These are phyloP conservation scores for Sterrhoptilus dennistouni DNA, from an alignment of 2,113 vertebrate species.

Conservation along the genomic window DNA sequence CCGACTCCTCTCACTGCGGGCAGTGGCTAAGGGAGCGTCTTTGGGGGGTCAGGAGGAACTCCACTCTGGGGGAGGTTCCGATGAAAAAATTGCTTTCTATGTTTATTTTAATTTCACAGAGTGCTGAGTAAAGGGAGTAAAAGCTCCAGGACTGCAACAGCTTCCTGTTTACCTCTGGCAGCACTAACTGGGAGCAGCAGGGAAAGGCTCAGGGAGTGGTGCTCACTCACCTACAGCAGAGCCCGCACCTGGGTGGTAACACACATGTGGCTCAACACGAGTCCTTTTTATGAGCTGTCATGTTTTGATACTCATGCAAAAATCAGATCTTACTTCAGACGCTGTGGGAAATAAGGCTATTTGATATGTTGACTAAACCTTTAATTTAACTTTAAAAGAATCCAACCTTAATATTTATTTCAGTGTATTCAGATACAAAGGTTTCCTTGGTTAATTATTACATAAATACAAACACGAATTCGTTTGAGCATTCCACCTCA, in stretches of 20 bases:
- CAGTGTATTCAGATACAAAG: neutral
- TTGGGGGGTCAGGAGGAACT: neutral
- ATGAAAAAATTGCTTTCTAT: neutral
- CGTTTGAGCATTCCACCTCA: neutral
- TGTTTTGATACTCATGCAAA: neutral
- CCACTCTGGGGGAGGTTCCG: neutral
- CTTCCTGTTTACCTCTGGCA: neutral
- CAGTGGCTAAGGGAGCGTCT: fast-evolving
- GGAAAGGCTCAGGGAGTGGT: neutral
- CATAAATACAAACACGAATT: neutral
- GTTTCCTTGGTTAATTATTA: neutral
- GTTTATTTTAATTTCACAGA: conserved; percentile 37
- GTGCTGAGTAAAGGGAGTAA: neutral
- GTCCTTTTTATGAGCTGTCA: neutral
- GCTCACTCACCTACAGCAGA: neutral
- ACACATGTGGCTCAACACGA: neutral
- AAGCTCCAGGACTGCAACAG: neutral
- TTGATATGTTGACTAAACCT: neutral
- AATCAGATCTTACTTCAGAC: neutral
- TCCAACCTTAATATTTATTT: neutral
- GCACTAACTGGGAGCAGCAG: neutral
- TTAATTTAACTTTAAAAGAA: neutral
- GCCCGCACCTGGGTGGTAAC: neutral
- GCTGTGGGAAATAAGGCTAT: neutral
- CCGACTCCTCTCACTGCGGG: neutral